Evolutionary conservation across 2,113 vertebrate genomes (phyloP).

Genomic region (Eidolon helvum): DNA sequence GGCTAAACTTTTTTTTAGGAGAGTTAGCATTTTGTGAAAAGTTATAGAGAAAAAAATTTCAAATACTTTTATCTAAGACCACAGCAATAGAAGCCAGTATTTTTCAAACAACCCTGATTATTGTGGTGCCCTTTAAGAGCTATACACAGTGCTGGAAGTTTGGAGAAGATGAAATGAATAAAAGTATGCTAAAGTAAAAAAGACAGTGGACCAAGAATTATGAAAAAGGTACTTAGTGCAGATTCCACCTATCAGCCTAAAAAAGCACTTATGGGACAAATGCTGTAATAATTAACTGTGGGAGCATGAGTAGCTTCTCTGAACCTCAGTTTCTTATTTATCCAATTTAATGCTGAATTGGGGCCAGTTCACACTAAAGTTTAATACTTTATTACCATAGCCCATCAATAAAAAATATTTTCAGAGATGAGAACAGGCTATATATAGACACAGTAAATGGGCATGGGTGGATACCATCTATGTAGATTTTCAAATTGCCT

Average conservation of each 20-base stretch:
- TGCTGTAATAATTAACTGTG: too few relatives aligned
- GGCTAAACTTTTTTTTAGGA: neutral
- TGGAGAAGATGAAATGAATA: neutral
- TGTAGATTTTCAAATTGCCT: neutral
- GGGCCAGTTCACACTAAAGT: neutral
- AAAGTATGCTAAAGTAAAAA: neutral
- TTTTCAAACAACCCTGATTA: neutral
- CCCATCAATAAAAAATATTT: neutral
- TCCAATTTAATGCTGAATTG: neutral
- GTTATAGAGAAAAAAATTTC: neutral
- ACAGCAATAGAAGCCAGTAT: neutral
- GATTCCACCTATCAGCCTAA: neutral
- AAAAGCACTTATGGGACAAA: accelerated
- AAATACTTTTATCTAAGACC: neutral
- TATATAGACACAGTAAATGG: neutral
- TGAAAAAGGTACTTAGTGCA: neutral
- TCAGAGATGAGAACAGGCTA: neutral
- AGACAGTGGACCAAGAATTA: accelerated
- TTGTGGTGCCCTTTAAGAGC: neutral
- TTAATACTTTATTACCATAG: neutral
- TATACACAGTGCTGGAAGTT: neutral
- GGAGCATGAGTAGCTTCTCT: neutral
- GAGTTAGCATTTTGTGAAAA: neutral
- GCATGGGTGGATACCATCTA: too few relatives aligned
- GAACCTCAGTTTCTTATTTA: neutral